These are phyloP conservation scores for Flabesymbios commensalis DNA, from an alignment of 2,888 invertebrate genomes.

Conservation along the genomic window DNA sequence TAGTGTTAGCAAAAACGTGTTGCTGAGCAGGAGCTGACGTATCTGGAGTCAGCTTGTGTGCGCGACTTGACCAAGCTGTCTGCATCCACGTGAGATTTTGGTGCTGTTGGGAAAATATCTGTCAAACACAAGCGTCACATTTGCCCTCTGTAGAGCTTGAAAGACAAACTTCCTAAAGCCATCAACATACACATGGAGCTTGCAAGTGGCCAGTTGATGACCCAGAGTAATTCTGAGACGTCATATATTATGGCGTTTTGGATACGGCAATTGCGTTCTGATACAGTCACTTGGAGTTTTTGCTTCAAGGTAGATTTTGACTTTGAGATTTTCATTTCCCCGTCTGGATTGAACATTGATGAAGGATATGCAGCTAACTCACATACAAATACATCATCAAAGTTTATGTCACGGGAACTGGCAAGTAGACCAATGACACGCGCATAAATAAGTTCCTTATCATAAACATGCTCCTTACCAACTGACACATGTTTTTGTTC, in stretches of 20 bases:
- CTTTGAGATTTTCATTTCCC: conserved; percentile 4
- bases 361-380: conserved; percentile 21
- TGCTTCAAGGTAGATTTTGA: conserved; percentile 10
- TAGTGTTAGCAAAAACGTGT: conserved; percentile 5
- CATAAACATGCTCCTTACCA: conserved; percentile 8
- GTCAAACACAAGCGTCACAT: conserved; percentile 14
- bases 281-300: conserved; percentile 9
- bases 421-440: conserved; percentile 16
- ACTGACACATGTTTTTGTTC: conserved; percentile 11
- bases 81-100: conserved; percentile 3
- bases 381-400: conserved; percentile 16
- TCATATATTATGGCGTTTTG: conserved; percentile 7
- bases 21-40: conserved; percentile 4
- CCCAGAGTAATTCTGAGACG: conserved; percentile 13
- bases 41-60: conserved; percentile 3
- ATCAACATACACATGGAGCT: conserved; percentile 12
- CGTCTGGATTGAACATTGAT: conserved; percentile 21
- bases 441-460: conserved; percentile 14
- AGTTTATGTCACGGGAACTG: conserved; percentile 7
- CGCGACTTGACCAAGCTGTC: conserved; percentile 8
- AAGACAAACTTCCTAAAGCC: conserved; percentile 1
- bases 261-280: conserved; percentile 9
- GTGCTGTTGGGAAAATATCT: background rate
- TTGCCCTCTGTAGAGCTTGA: conserved; percentile 7
- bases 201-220: conserved; percentile 6